Base-by-base conservation (phyloP, 1,140 invertebrate species). In the Akabosia matsudoensis region DNA sequence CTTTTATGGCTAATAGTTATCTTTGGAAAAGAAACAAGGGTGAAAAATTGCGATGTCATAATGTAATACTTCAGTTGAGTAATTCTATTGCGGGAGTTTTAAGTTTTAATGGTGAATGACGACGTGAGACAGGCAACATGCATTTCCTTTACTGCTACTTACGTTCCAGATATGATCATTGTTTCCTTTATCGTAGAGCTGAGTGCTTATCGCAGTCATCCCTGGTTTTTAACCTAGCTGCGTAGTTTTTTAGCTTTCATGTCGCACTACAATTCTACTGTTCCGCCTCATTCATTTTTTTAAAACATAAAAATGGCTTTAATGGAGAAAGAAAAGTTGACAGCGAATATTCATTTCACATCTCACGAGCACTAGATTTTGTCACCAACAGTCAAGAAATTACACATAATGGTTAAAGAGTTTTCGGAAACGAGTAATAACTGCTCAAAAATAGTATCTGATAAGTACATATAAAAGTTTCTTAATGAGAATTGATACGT, bases 401-500 rank as follows among this genome's bases (percentile, higher is more conserved):
- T n/a, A n/a, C n/a, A n/a, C n/a, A n/a, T n/a, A n/a, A n/a, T n/a
- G n/a, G n/a, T n/a, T n/a, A n/a, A n/a, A n/a, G n/a, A n/a, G n/a
- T n/a, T n/a, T n/a, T n/a, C n/a, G n/a, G 7, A 45, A 45, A 18
- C 18, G 7, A 45, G 18, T 10, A 45, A 45, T 45, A 45, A 7
- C 37, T 45, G 18, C 37, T 18, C 18, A 45, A 45, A 45, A 7
- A n/a, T n/a, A n/a, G n/a, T n/a, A n/a, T n/a, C n/a, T n/a, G n/a
- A n/a, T n/a, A n/a, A n/a, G n/a, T n/a, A n/a, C 37, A 45, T 7
- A 45, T 45, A 45, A 45, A 18, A 18, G 37, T 7, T 67, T 28
- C 61, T 30, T 67, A 67, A 67, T 67, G 61, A 67, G 61, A 67
- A 67, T 67, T 67, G 61, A 67, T 67, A 67, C 30, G 61, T 30